phyloP scores from a whole-genome alignment of 92 coral and sea anemone genomes.

The Palythoa heliodiscus region DNA sequence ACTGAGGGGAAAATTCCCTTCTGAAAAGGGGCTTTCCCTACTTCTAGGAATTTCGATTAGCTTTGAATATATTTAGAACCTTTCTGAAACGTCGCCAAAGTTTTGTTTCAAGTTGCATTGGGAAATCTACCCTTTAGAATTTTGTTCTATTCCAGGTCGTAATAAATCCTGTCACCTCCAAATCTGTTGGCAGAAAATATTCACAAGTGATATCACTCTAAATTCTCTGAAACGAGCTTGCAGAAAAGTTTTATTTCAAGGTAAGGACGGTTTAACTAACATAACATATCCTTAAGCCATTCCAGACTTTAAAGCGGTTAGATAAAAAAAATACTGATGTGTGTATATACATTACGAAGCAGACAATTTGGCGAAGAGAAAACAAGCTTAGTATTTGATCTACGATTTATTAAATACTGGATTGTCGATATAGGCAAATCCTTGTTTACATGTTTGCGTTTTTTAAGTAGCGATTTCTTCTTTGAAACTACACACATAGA shows the following conservation, averaged over 20 bases:
- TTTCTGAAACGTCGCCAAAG: too few species aligned
- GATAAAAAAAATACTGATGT: too few species aligned
- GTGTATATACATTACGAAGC: neutral
- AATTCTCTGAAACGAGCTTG: slow-evolving; percentile 40
- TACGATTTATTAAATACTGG: neutral
- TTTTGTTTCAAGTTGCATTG: too few species aligned
- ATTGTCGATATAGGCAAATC: neutral
- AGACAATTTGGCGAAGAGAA: neutral
- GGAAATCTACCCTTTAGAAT: too few species aligned
- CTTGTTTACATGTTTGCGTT: too few species aligned
- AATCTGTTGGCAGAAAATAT: neutral
- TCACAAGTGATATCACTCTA: neutral
- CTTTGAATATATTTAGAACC: neutral
- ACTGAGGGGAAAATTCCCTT: slow-evolving; percentile 33
- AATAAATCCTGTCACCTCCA: too few species aligned
- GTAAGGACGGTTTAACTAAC: slow-evolving; percentile 6
- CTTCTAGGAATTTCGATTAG: neutral
- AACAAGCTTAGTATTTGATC: neutral
- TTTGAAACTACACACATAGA: too few species aligned
- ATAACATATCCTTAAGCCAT: neutral
- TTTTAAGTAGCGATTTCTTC: too few species aligned
- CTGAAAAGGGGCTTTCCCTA: neutral
- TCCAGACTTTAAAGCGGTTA: too few species aligned
- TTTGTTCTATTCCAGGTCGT: too few species aligned
- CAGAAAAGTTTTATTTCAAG: slow-evolving; percentile 48